Conservation (phyloP, 2,888 invertebrate species). For the Lasioglossum lativentre region DNA sequence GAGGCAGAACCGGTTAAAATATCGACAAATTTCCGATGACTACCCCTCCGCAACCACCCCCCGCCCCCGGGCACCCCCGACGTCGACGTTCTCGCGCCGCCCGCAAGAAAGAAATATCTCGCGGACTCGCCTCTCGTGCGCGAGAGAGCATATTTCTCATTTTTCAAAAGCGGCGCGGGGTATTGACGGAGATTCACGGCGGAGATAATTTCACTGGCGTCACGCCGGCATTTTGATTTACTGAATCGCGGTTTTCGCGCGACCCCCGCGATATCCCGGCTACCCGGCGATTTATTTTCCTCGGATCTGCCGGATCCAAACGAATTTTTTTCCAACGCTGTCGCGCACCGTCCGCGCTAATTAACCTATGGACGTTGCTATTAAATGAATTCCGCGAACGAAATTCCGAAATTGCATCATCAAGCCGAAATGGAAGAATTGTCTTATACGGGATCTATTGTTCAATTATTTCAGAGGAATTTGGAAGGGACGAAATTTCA, state of each 20-base stretch:
- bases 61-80: not conserved
- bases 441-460: not conserved
- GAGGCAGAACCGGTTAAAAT: slow-evolving; percentile 57
- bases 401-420: not conserved
- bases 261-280: slow-evolving; percentile 4
- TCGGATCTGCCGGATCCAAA: not conserved
- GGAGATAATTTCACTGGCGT: slow-evolving; percentile 53
- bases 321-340: not conserved
- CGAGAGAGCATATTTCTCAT: slow-evolving; percentile 35
- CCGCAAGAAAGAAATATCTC: slow-evolving; percentile 53
- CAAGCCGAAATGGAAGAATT: not conserved
- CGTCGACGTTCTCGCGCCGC: not conserved
- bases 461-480: no score
- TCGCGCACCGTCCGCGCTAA: not conserved
- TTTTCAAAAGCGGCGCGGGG: slow-evolving; percentile 46
- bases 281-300: slow-evolving; percentile 24
- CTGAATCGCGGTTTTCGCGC: slow-evolving; percentile 37
- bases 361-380: slow-evolving; percentile 1
- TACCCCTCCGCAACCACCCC: not conserved
- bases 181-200: slow-evolving; percentile 55
- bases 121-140: slow-evolving; percentile 30
- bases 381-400: not conserved
- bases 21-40: slow-evolving; percentile 67
- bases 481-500: no score
- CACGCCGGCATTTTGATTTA: slow-evolving; percentile 46